A percentile compares a stretch with the other conserved stretches of the same genome.
These are phyloP conservation scores for Tangara arthus DNA, from an alignment of 2,797 vertebrate species.

Conservation along the genomic window DNA sequence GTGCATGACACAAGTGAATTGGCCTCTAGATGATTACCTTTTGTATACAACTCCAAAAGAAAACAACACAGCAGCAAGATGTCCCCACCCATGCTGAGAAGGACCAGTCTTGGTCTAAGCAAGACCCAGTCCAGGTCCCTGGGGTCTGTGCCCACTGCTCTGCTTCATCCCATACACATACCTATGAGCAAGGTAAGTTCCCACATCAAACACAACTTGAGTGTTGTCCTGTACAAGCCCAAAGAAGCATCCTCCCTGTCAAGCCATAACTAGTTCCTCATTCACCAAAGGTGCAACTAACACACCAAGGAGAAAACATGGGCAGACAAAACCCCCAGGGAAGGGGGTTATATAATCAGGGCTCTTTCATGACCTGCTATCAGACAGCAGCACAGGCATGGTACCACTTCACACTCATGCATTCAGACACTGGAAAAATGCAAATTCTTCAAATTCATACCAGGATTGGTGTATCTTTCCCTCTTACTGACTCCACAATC, in stretches of 20 bases:
- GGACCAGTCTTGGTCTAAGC: not conserved
- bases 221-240: not conserved
- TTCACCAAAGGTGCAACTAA: not conserved
- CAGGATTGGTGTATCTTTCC: not conserved
- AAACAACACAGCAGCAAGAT: not conserved
- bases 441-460: not conserved
- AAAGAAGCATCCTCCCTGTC: not conserved
- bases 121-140: not conserved
- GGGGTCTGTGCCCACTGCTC: not conserved
- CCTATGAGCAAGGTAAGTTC: accelerated
- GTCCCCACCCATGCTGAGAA: not conserved
- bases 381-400: not conserved
- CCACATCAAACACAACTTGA: accelerated
- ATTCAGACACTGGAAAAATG: not conserved
- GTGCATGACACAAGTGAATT: not conserved
- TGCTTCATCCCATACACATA: not conserved
- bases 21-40: not conserved
- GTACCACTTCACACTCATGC: not conserved
- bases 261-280: not conserved
- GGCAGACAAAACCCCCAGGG: not conserved
- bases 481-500: not conserved
- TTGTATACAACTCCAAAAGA: not conserved
- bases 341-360: not conserved
- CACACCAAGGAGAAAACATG: accelerated
- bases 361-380: accelerated